Conservation (phyloP, 2,113 vertebrate species). For the Coptodon rendalli region DNA sequence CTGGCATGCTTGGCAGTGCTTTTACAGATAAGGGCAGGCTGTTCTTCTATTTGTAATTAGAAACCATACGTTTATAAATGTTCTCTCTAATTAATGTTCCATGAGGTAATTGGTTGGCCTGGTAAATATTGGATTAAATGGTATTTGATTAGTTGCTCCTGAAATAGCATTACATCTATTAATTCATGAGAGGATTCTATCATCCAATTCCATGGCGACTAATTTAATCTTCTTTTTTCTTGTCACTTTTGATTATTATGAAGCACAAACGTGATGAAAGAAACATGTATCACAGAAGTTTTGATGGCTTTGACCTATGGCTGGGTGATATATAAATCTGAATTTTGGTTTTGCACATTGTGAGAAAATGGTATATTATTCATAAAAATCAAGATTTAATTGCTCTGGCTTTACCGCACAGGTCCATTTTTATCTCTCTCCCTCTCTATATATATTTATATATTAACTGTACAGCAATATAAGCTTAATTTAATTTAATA, state of each 20-base stretch:
- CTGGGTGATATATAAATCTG: neutral
- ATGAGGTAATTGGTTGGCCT: conserved; percentile 44
- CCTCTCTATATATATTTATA: accelerated
- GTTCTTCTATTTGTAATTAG: conserved; percentile 50
- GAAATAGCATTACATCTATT: conserved; percentile 46
- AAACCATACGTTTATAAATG: conserved; percentile 41
- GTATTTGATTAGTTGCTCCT: conserved; percentile 40
- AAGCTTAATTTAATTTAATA: neutral
- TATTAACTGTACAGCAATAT: neutral
- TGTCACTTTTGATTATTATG: conserved; percentile 34
- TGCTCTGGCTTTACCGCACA: neutral
- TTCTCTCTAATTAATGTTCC: conserved; percentile 45
- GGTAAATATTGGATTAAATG: conserved; percentile 46
- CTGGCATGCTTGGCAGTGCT: neutral
- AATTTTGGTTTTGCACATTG: neutral
- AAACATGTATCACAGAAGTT: neutral
- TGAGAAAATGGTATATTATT: neutral
- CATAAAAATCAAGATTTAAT: neutral
- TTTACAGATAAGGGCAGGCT: conserved; percentile 29
- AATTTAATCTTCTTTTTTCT: conserved; percentile 8
- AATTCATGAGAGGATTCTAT: conserved; percentile 39
- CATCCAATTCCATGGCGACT: conserved; percentile 31
- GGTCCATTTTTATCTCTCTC: neutral
- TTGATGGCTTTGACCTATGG: conserved; percentile 11
- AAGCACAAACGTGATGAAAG: neutral